Conservation (phyloP, 2,797 vertebrate species). For the Mus spretus region DNA sequence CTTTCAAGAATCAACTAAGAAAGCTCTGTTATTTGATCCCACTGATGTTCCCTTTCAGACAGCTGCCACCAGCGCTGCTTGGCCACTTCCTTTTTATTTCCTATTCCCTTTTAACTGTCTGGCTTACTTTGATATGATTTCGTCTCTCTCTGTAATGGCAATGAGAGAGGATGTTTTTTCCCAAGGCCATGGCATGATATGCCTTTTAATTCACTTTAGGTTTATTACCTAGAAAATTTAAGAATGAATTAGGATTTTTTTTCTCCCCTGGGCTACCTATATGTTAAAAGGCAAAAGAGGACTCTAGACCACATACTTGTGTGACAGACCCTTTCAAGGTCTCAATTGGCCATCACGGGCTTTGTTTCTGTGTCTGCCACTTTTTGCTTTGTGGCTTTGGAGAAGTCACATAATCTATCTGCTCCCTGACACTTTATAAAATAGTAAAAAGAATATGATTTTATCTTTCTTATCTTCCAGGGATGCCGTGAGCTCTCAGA, state of each 20-base stretch:
- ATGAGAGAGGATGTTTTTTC: slow-evolving; percentile 89
- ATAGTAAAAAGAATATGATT: slow-evolving; percentile 78
- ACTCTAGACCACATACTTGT: slow-evolving; percentile 45
- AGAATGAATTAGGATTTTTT: slow-evolving; percentile 80
- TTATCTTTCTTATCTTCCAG: slow-evolving; percentile 64
- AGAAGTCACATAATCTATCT: slow-evolving; percentile 59
- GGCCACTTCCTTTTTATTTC: slow-evolving; percentile 92
- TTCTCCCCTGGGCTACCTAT: slow-evolving; percentile 70
- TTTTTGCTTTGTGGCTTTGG: slow-evolving; percentile 66
- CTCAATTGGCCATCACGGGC: slow-evolving; percentile 34
- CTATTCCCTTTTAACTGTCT: slow-evolving; percentile 92
- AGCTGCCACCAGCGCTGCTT: slow-evolving; percentile 90
- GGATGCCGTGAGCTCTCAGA: slow-evolving; percentile 38
- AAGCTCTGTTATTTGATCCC: slow-evolving; percentile 90
- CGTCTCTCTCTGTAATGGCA: slow-evolving; percentile 89
- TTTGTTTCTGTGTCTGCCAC: slow-evolving; percentile 62
- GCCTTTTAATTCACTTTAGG: slow-evolving; percentile 89
- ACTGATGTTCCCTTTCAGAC: slow-evolving; percentile 88
- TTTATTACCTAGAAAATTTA: slow-evolving; percentile 85
- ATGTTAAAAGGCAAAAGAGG: slow-evolving; percentile 62
- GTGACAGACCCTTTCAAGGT: slow-evolving; percentile 34
- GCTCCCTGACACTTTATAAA: slow-evolving; percentile 78
- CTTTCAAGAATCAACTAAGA: slow-evolving; percentile 89
- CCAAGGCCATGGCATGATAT: slow-evolving; percentile 87
- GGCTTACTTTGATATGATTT: slow-evolving; percentile 91